These are phyloP conservation scores for Cheilosia vernalis DNA, from an alignment of 2,888 invertebrate species.

Conservation along the genomic window DNA sequence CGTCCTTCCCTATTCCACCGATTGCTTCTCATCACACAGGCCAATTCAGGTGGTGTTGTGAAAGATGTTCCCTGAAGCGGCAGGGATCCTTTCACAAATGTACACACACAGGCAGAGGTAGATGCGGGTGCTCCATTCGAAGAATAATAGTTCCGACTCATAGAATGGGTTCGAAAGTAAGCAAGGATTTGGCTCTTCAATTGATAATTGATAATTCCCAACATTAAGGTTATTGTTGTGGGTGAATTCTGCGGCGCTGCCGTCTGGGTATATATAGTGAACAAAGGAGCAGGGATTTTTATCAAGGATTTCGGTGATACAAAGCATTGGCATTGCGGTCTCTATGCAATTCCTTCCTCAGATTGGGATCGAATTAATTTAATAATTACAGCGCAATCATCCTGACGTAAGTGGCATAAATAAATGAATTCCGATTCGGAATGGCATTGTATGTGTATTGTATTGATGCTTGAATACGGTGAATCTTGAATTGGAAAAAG, in stretches of 20 bases:
- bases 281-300: constrained; percentile 53
- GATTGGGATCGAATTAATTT: constrained; percentile 69
- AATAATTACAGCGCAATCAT: constrained; percentile 72
- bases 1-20: neutral
- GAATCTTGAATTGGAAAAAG: constrained; percentile 31
- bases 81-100: constrained; percentile 29
- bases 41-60: constrained; percentile 55
- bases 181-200: constrained; percentile 48
- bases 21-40: constrained; percentile 38
- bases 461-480: constrained; percentile 4
- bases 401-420: constrained; percentile 55
- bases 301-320: constrained; percentile 37
- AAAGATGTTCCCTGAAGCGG: constrained; percentile 20
- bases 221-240: constrained; percentile 67
- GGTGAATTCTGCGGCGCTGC: constrained; percentile 30
- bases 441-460: constrained; percentile 51
- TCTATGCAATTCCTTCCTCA: constrained; percentile 49
- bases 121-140: neutral
- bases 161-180: constrained; percentile 52
- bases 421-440: constrained; percentile 19
- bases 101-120: neutral
- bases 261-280: neutral
- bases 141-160: constrained; percentile 36
- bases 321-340: constrained; percentile 43
- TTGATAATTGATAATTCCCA: constrained; percentile 73